Conservation (phyloP, 2,888 invertebrate species). For the Myopa testacea region DNA sequence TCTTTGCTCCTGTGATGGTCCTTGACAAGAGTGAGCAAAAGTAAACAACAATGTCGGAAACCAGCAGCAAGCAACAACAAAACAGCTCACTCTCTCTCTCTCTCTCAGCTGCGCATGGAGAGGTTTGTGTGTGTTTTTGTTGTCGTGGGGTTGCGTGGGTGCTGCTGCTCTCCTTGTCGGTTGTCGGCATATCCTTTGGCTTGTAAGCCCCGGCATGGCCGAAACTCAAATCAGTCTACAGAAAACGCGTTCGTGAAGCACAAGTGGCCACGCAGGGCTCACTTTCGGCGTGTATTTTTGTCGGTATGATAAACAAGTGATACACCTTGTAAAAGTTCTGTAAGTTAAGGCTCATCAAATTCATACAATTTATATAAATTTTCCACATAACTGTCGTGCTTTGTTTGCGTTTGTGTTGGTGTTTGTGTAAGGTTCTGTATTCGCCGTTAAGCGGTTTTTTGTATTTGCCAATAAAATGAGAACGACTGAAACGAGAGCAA, state of each 20-base stretch:
- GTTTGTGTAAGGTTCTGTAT: constrained; percentile 24
- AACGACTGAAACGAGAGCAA: neutral
- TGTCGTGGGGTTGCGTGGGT: constrained; percentile 14
- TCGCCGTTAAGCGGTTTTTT: constrained; percentile 25
- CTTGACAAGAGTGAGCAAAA: constrained; percentile 28
- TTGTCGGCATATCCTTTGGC: constrained; percentile 14
- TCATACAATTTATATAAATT: constrained; percentile 49
- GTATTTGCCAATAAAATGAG: constrained; percentile 18
- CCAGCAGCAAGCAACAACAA: neutral
- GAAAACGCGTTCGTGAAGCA: constrained; percentile 69
- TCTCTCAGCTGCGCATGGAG: constrained; percentile 21
- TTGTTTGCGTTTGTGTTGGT: constrained; percentile 34
- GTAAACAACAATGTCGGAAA: constrained; percentile 25
- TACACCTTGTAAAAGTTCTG: constrained; percentile 69
- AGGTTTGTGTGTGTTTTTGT: constrained; percentile 3
- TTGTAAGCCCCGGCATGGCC: constrained; percentile 50
- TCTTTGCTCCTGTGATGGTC: neutral
- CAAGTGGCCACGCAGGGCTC: constrained; percentile 69
- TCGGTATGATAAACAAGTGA: constrained; percentile 70
- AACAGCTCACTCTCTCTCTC: neutral
- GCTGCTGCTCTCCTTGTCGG: neutral
- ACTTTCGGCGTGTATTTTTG: constrained; percentile 69
- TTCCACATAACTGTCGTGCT: constrained; percentile 33
- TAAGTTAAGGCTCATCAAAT: constrained; percentile 60
- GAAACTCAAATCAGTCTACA: constrained; percentile 67